Base-by-base conservation (phyloP, 2,113 vertebrate species). In the Larimichthys polyactis region DNA sequence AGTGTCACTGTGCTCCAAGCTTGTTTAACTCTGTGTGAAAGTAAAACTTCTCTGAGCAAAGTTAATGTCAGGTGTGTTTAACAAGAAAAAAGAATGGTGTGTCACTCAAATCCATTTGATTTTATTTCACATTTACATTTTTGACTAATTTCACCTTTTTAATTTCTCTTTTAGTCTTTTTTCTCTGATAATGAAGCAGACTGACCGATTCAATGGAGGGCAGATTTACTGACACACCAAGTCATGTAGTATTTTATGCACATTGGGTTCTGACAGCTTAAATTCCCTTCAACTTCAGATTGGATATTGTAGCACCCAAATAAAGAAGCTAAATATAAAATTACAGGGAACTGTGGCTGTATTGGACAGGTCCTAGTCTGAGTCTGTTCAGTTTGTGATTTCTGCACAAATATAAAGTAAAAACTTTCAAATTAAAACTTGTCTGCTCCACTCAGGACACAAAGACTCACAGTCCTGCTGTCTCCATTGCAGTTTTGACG, bases 401-500 rank as follows among this genome's bases (percentile, higher is more conserved):
- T 60, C 12, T 55, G 22, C 19, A 16, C 0, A 27, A 54, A 57
- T 16, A 57, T 40, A 71, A 69, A 63, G 59, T 70, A 36, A 68
- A 32, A 67, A 12, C 32, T 40, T 43, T 22, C 32, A 71, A 57
- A 40, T 9, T 40, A 40, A 40, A 40, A 40, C 36, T 40, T n/a
- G 40, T 71, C 58, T 78, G 27, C 2, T 48, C 11, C 15, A 9
- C 29, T 44, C 36, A 68, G 60, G 68, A 51, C 65, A 59, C 44
- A 57, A 4, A 62, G 48, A 17, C 55, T 46, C 54, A 63, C 57
- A 24, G 74, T 52, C 57, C 16, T 22, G 20, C 24, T 15, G 66
- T 72, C 58, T 64, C 60, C 49, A 24, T 22, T 63, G 69, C 49
- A 49, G 62, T 29, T 81, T 27, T 17, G 64, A 79, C 71, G 46